Percentiles rank a stretch among this genome's conserved stretches.
These are phyloP conservation scores for Zosterops japonicus DNA, from an alignment of 2,113 vertebrate genomes.

Conservation along the genomic window DNA sequence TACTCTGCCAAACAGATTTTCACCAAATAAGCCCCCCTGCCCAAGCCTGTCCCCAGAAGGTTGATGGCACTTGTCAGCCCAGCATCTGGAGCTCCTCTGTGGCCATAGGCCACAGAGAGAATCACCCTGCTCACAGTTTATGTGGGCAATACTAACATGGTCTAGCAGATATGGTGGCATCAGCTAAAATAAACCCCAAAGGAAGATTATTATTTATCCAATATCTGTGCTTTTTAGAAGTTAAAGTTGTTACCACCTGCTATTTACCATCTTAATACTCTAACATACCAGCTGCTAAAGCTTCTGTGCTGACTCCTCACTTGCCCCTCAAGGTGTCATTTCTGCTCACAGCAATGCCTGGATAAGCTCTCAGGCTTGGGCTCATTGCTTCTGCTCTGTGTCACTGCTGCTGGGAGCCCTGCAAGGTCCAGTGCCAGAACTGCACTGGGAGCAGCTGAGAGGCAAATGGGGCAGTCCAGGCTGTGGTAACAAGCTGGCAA, in stretches of 20 bases:
- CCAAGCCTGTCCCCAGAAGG: background rate
- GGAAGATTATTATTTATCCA: background rate
- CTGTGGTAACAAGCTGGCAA: background rate
- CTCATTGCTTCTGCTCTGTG: rapidly evolving
- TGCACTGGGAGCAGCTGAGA: background rate
- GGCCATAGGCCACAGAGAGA: background rate
- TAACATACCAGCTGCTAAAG: background rate
- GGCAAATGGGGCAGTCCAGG: background rate
- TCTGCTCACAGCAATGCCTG: background rate
- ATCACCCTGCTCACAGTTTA: background rate
- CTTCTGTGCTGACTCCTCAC: background rate
- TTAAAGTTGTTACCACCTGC: background rate
- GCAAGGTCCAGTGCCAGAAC: background rate
- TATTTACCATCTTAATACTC: background rate
- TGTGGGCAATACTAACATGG: rapidly evolving
- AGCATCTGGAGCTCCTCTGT: background rate
- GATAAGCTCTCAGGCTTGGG: rapidly evolving
- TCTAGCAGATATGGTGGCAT: background rate
- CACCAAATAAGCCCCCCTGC: background rate
- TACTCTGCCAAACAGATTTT: background rate
- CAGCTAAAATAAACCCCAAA: background rate
- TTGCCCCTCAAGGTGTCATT: background rate
- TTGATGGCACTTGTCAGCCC: background rate
- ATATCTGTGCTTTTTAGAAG: background rate
- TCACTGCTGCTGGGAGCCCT: background rate